A percentile compares a stretch with the other conserved stretches of the same genome.
Evolutionary conservation across 2,888 invertebrate genomes (phyloP).

Genomic region (Phengaris alcon): DNA sequence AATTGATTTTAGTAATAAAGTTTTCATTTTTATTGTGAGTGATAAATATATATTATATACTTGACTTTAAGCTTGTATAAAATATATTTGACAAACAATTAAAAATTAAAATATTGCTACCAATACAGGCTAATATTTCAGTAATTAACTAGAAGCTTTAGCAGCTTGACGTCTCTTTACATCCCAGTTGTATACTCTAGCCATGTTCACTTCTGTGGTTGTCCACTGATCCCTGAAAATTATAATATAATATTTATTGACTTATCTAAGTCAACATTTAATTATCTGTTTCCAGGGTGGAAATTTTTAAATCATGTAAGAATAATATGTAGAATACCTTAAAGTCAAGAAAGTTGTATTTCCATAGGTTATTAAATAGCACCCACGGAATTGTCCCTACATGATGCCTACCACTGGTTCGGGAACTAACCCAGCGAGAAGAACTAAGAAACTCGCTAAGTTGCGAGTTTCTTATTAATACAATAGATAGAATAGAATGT

Average conservation of each 20-base stretch:
- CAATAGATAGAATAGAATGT: too few species aligned
- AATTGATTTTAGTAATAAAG: not conserved
- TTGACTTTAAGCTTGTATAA: constrained; percentile 13
- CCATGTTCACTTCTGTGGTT: constrained; percentile 99
- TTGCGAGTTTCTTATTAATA: too few species aligned
- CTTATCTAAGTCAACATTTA: too few species aligned
- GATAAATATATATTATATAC: constrained; percentile 1
- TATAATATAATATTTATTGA: constrained; percentile 24
- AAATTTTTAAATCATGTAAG: too few species aligned
- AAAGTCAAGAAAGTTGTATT: too few species aligned
- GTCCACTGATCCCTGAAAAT: constrained; percentile 94
- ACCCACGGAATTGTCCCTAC: too few species aligned
- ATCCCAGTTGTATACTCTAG: constrained; percentile 98
- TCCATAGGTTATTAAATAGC: too few species aligned
- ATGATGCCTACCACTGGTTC: too few species aligned
- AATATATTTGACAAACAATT: constrained; percentile 19
- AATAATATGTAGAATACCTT: too few species aligned
- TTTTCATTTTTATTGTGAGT: not conserved
- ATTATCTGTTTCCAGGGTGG: not conserved
- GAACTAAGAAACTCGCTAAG: too few species aligned
- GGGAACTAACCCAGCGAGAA: too few species aligned
- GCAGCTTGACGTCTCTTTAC: constrained; percentile 93
- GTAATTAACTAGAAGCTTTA: constrained; percentile 65
- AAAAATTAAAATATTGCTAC: constrained; percentile 18
- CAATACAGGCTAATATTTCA: not conserved